Evolutionary conservation across 2,888 invertebrate species (phyloP), one percentile per base, ranked within the genome.

Genomic region (Leucophenga maculata): DNA sequence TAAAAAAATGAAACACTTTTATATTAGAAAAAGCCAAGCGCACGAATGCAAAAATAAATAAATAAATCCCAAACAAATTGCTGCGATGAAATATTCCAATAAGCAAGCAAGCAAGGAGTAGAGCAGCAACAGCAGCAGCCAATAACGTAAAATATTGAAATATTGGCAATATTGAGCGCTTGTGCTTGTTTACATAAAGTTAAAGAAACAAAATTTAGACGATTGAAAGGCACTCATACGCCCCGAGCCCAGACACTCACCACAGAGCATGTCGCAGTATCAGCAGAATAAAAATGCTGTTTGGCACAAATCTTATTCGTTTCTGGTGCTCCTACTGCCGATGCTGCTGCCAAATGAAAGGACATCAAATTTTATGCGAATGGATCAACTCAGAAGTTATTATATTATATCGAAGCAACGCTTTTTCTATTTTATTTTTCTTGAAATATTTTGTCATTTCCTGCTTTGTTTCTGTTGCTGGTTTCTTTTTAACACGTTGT

Each of bases 321-420:
- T 18, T 55, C 52, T 50, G 66, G 39, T 16, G n/a, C n/a, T n/a
- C n/a, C n/a, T n/a, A n/a, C n/a, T n/a, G n/a, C n/a, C n/a, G n/a
- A n/a, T n/a, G n/a, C n/a, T n/a, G n/a, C 62, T 64, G 48, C 46
- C 46, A 48, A 59, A 57, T 64, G 54, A 46, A 62, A 55, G 22
- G 69, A 70, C 78, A 78, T 83, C 80, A 76, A 76, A 76, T 83
- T 81, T 77, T 69, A 79, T 77, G 80, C 46, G 57, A 26, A 22
- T 64, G 81, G 76, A 80, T 82, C 81, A 79, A 80, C 75, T 75
- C 77, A 74, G 18, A 54, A 57, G 57, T 57, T 57, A 57, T 57
- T 57, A 57, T 57, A 57, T 57, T 55, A 20, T 13, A 55, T 13
- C 20, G 3, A 57, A 6, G 26, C 39, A 39, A 39, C 11, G 26